Conservation (phyloP, 2,797 vertebrate species). For the Siniperca undulata region DNA sequence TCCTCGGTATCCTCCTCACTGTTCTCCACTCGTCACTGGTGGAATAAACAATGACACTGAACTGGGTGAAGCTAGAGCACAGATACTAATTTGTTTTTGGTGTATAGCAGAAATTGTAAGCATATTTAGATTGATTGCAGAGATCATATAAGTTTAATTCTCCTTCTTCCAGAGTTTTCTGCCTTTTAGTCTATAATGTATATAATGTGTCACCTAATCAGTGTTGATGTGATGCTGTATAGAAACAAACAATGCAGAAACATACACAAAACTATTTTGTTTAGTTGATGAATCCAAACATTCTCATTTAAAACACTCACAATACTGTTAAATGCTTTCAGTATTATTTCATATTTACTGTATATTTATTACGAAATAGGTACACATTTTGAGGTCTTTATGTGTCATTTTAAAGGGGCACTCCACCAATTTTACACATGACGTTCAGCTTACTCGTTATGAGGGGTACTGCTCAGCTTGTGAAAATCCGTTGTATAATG, state of each 20-base stretch:
- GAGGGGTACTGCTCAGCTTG: not conserved
- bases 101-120: not conserved
- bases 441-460: no score
- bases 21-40: not conserved
- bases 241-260: not conserved
- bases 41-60: not conserved
- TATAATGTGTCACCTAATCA: not conserved
- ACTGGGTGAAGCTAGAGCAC: not conserved
- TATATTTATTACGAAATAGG: not conserved
- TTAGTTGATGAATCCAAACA: not conserved
- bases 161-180: not conserved
- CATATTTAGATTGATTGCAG: not conserved
- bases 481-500: not conserved
- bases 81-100: not conserved
- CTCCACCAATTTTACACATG: not conserved
- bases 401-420: not conserved
- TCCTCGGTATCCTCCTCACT: no score
- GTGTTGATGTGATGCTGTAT: not conserved
- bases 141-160: not conserved
- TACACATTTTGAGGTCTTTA: not conserved
- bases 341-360: not conserved
- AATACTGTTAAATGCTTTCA: not conserved
- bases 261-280: not conserved
- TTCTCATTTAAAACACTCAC: not conserved
- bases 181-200: not conserved